Conservation (phyloP, 2,888 invertebrate species). For the Biston betularia region DNA sequence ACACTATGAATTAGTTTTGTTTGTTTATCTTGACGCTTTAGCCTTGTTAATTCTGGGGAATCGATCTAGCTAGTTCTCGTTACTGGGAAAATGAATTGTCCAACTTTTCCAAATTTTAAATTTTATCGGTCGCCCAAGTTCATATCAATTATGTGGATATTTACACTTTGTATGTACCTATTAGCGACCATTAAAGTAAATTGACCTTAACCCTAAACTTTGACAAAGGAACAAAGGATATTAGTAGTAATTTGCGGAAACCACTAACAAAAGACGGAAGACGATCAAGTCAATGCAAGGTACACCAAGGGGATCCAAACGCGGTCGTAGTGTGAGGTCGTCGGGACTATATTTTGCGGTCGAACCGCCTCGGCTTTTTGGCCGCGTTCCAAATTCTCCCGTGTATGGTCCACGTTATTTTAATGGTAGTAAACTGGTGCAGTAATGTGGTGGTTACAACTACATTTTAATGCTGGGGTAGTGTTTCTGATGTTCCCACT, state of each 20-base stretch:
- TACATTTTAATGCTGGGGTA: slow-evolving; percentile 14
- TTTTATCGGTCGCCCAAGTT: no score
- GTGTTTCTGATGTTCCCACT: slow-evolving; percentile 3
- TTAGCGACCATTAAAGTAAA: no score
- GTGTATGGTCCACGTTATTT: slow-evolving; percentile 22
- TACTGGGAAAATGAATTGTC: no score
- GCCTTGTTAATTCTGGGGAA: no score
- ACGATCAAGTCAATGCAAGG: slow-evolving; percentile 10
- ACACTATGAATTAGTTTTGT: no score
- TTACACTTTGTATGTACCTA: no score
- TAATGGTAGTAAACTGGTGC: slow-evolving; percentile 30
- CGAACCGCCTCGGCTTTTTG: slow-evolving; percentile 25
- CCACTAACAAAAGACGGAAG: slow-evolving; percentile 20
- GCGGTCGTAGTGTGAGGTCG: slow-evolving; percentile 27
- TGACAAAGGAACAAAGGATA: slow-evolving; percentile 9
- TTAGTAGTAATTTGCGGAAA: slow-evolving; percentile 13
- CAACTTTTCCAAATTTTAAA: no score
- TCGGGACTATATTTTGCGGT: slow-evolving; percentile 33
- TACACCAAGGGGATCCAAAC: slow-evolving; percentile 24
- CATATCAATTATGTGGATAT: no score
- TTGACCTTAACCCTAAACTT: not conserved
- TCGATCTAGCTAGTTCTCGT: no score
- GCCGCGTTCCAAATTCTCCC: slow-evolving; percentile 24
- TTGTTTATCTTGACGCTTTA: no score
- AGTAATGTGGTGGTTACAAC: slow-evolving; percentile 24